Base-by-base conservation (phyloP, 2,888 invertebrate genomes). In the Aphrophora alni region DNA sequence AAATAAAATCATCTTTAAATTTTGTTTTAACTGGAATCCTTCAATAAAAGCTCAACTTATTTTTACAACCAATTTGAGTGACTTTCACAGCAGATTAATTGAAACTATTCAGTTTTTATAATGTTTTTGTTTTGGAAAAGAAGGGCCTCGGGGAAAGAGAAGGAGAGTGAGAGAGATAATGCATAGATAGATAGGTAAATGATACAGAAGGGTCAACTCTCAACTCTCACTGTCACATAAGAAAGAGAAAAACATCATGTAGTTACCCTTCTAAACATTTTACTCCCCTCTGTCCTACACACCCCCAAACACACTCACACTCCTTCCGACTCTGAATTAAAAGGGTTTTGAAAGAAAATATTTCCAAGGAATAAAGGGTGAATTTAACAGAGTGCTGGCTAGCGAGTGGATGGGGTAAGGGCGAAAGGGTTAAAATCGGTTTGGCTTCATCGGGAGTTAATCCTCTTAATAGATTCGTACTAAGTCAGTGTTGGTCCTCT, bases 391-490 rank as follows among this genome's bases (percentile, higher is more conserved):
- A 78, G 78, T 78, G 78, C 73, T 73, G 28, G 44, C 59, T 59
- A 59, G 21, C 12, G 59, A 21, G 59, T 69, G 70, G 28, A 77
- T 59, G 24, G 68, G 25, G 70, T 70, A n/a, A 33, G 33, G 69
- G 68, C 28, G 26, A 28, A 73, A 78, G 74, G 81, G 75, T 71
- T 78, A 74, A 70, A 75, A 75, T 80, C 75, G 80, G 21, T 28
- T 68, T 44, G 79, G 78, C 81, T 81, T 81, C 81, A 81, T 81
- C 70, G 80, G 81, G 74, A 77, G 38, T 73, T 81, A 81, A 81
- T 77, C 81, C 81, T 78, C 81, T 81, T 81, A 81, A 81, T 81
- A 81, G 81, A 81, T 81, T 81, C 75, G 71, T 38, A 59, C 78
- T 81, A 81, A 81, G 81, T 81, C 81, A 69, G 73, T 72, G 81